Evolutionary conservation across 30 jellyfish, hydroid and myxozoan species (phyloP), one percentile per base, ranked within the genome.

Genomic region (Haliclystus octoradiatus): DNA sequence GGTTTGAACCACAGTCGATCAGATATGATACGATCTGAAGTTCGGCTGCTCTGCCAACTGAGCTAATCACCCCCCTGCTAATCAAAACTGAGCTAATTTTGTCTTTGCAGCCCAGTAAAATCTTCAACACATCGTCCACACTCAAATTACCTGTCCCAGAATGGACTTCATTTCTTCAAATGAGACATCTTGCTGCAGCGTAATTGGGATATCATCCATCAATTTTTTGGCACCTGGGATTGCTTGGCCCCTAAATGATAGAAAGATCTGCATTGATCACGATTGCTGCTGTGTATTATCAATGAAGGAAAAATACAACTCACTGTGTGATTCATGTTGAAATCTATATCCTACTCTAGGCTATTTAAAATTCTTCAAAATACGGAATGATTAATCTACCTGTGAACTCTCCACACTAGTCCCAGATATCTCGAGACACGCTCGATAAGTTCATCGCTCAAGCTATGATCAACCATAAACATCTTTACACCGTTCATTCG

Each of bases 161-260:
- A 83, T 75, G 14, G 69, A 75, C 26, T 75, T 69, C 81, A 75
- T 52, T 76, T 83, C 93, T 40, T 83, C 95, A 74, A 28, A 83
- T 15, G 91, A 49, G 26, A 83, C 92, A 47, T 75, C 92, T 27
- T 69, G 73, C 50, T 83, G 95, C 49, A 83, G 62, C 12, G 74
- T 12, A 19, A 15, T 14, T 27, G 95, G 95, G 78, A 83, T 60
- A 65, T 83, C 95, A 60, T 50, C 78, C 81, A 83, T 75, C 32
- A 83, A 50, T 14, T 72, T 27, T 50, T 50, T 27, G 14, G 80
- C 49, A 9, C 95, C 95, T 22, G 95, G 95, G 0, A 83, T 28
- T 0, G 95, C 92, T 49, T 75, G 88, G 1, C 95, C 95, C 52
- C 95, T 83, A 40, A 66, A 66, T 66, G 2, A 2, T 3, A 31